Conservation (phyloP, 2,113 vertebrate genomes). For the Toxotes chatareus region DNA sequence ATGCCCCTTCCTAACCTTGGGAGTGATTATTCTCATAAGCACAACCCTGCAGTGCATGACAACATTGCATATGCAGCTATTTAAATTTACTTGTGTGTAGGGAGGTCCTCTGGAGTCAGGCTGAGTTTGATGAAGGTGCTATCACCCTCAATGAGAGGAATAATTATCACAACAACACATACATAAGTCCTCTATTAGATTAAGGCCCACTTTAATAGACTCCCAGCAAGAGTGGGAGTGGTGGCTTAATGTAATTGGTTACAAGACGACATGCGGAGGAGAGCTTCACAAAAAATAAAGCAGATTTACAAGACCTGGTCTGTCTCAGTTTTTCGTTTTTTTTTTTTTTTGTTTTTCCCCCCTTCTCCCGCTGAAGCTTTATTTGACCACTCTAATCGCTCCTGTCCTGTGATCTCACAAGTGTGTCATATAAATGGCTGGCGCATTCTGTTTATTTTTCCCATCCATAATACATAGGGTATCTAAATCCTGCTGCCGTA, state of each 20-base stretch:
- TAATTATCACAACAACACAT: constrained; percentile 80
- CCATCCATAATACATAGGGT: constrained; percentile 83
- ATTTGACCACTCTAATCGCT: constrained; percentile 78
- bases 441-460: constrained; percentile 77
- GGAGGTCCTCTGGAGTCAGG: constrained; percentile 55
- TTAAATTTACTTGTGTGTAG: constrained; percentile 69
- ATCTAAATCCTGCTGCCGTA: constrained; percentile 79
- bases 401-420: constrained; percentile 77
- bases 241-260: constrained; percentile 78
- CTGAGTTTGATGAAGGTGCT: constrained; percentile 78
- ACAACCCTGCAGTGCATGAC: constrained; percentile 40
- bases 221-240: constrained; percentile 64
- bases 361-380: constrained; percentile 59
- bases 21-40: constrained; percentile 55
- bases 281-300: constrained; percentile 52
- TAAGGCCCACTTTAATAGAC: constrained; percentile 78
- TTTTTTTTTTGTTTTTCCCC: background rate
- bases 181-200: constrained; percentile 77
- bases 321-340: background rate
- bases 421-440: constrained; percentile 80
- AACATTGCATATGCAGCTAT: constrained; percentile 43
- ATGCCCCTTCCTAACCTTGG: constrained; percentile 41
- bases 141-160: constrained; percentile 77
- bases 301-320: constrained; percentile 62
- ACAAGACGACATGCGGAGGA: constrained; percentile 59